phyloP scores from a whole-genome alignment of 2,888 invertebrate species.

The Hyposoter dolosus region DNA sequence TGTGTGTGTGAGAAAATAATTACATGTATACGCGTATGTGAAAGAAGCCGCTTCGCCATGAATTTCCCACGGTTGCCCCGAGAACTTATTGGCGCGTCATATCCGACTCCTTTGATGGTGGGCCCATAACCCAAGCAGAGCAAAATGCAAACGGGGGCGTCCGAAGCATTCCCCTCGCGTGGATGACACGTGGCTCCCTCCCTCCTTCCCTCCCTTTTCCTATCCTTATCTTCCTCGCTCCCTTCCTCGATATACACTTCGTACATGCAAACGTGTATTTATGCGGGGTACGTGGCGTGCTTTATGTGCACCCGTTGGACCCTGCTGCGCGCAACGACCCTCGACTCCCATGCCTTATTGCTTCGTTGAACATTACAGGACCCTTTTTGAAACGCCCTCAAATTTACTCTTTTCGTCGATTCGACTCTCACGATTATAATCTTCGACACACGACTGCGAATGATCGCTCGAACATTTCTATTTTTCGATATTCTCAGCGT shows the following conservation, averaged over 20 bases:
- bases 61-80: conserved; percentile 69
- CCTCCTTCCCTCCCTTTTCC: not conserved
- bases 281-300: conserved; percentile 28
- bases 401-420: conserved; percentile 17
- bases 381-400: conserved; percentile 14
- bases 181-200: conserved; percentile 71
- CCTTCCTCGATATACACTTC: conserved; percentile 11
- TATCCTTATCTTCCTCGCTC: conserved; percentile 2
- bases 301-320: conserved; percentile 54
- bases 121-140: conserved; percentile 19
- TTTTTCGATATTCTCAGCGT: not conserved
- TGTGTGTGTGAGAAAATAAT: conserved; percentile 1
- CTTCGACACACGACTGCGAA: not conserved
- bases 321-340: conserved; percentile 55
- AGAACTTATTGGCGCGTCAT: conserved; percentile 66
- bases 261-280: conserved; percentile 18
- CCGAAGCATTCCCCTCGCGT: conserved; percentile 67
- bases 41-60: conserved; percentile 8
- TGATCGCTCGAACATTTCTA: not conserved
- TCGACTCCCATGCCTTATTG: conserved; percentile 41
- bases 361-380: conserved; percentile 46
- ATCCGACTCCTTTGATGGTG: conserved; percentile 66
- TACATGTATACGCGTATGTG: conserved; percentile 7
- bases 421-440: conserved; percentile 31
- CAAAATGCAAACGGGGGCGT: conserved; percentile 59